Base-by-base conservation (phyloP, 2,888 invertebrate genomes). In the Polyploca ridens region DNA sequence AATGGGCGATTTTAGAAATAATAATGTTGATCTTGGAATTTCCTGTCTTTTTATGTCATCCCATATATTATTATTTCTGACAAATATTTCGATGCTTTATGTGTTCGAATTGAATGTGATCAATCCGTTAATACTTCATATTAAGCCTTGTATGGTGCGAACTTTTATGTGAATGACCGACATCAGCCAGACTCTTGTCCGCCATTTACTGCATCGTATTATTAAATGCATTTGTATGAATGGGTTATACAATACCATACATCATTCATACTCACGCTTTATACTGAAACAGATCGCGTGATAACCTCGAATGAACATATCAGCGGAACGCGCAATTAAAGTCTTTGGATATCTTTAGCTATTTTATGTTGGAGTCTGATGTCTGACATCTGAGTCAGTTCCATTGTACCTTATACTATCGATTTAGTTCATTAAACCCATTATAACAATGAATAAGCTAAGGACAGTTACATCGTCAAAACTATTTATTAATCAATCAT, bases 101-200 rank as follows among this genome's bases (percentile, higher is more conserved):
- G 27, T 27, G 27, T 27, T 1, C 27, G 27, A 27, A 27, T 27
- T 27, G 27, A 27, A 1, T 27, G 27, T 27, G 27, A 27, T 27
- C 27, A 27, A 2, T 27, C 27, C 38, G 38, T 10, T 38, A 10
- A 6, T 35, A 35, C 1, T 35, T 35, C 35, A 35, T 35, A 35
- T 1, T 27, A 58, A 62, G 66, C 59, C 65, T 65, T 61, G 67
- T 66, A 68, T 64, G 65, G 38, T 70, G 65, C 66, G 62, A 70
- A 66, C 68, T 70, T 70, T 73, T 67, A 70, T 74, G 83, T 81
- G 79, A 85, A 83, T 71, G 82, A 81, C 82, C 81, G 81, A 77
- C 83, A 79, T 80, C 76, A 75, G 66, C 74, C 71, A 77, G 14
- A 33, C 46, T 44, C 41, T 60, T 60, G 46, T 54, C 14, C 27